Evolutionary conservation across 2,797 vertebrate genomes (phyloP).

Genomic region (Clarias fuscus): DNA sequence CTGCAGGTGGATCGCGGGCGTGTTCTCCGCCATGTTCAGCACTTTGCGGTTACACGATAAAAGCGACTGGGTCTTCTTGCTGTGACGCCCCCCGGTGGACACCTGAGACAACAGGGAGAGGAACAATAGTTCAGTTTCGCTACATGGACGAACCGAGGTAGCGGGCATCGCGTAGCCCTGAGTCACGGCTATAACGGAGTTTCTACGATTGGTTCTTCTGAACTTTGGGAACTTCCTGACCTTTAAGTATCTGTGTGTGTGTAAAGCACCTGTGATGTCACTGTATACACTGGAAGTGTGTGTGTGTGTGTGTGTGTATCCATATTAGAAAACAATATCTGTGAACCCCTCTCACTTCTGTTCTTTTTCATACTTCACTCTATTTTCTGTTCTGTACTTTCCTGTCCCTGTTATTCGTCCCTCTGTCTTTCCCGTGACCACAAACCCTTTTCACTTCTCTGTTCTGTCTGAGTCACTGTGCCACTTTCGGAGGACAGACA

Average conservation of each 20-base stretch:
- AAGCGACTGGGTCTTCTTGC: slow-evolving; percentile 89
- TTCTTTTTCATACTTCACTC: not conserved
- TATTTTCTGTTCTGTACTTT: slow-evolving; percentile 1
- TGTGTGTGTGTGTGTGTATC: not conserved
- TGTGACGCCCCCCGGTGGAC: slow-evolving; percentile 87
- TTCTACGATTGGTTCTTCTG: not conserved
- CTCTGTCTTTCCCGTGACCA: not conserved
- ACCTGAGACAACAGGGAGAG: slow-evolving; percentile 73
- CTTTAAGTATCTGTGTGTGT: not conserved
- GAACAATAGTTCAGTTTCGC: not conserved
- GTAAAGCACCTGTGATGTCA: slow-evolving; percentile 1
- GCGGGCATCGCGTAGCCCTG: no score
- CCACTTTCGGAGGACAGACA: not conserved
- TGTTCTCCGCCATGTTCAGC: slow-evolving; percentile 77
- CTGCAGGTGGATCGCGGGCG: slow-evolving; percentile 90
- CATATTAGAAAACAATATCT: not conserved
- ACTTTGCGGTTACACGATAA: slow-evolving; percentile 88
- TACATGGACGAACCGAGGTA: not conserved
- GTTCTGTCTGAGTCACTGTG: not conserved
- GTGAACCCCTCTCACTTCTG: not conserved
- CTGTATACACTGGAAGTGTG: not conserved
- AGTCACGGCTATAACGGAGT: not conserved
- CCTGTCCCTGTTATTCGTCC: not conserved
- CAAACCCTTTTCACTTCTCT: slow-evolving; percentile 17
- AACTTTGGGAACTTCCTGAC: slow-evolving; percentile 13